Evolutionary conservation across 2,113 vertebrate genomes (phyloP).

Genomic region (Nothocercus nigrocapillus): DNA sequence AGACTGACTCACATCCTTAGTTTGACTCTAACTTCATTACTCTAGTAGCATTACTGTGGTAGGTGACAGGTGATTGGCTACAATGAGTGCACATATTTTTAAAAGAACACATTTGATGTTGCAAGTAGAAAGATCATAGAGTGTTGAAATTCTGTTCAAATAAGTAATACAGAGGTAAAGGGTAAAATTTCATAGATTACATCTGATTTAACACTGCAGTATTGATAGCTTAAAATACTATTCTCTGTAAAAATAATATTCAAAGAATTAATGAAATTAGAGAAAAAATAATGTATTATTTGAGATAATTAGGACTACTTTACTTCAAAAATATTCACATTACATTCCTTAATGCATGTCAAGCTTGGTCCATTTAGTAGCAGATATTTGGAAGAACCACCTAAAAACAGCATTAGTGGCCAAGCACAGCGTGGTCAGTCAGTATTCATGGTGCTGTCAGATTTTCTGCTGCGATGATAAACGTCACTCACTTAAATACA

Average conservation of each 20-base stretch:
- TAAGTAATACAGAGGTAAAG: not conserved
- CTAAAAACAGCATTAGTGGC: not conserved
- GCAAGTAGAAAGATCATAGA: not conserved
- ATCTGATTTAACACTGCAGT: not conserved
- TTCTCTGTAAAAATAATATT: not conserved
- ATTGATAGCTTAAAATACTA: not conserved
- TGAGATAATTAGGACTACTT: not conserved
- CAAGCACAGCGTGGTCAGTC: not conserved
- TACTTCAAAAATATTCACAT: not conserved
- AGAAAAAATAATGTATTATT: not conserved
- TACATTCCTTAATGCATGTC: not conserved
- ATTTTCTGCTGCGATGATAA: not conserved
- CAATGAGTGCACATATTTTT: not conserved
- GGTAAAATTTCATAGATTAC: not conserved
- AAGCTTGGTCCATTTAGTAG: not conserved
- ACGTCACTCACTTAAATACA: not conserved
- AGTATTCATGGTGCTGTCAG: not conserved
- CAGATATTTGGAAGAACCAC: not conserved
- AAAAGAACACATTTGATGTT: not conserved
- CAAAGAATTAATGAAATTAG: not conserved
- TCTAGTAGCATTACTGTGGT: not conserved
- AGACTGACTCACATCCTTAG: constrained; percentile 44
- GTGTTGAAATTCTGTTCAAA: not conserved
- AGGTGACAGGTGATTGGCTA: not conserved
- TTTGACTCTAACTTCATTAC: not conserved